These are phyloP conservation scores for Pristionchus japonicus DNA, from an alignment of 2,888 invertebrate species.

Conservation along the genomic window DNA sequence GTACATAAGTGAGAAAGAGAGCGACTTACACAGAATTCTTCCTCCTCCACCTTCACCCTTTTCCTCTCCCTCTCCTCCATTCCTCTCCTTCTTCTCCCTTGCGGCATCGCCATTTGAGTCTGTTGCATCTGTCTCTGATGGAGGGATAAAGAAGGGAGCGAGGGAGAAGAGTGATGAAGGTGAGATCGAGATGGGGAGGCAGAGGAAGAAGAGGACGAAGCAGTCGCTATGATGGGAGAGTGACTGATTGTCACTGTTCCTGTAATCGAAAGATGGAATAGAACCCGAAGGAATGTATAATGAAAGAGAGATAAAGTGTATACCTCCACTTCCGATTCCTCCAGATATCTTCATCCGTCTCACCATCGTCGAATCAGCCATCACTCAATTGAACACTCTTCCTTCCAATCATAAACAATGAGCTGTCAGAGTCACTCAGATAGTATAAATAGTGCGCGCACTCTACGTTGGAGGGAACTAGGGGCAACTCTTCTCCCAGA, in stretches of 20 bases:
- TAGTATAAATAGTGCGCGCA: not conserved
- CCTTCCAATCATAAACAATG: too few relatives aligned
- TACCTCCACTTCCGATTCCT: slow-evolving; percentile 27
- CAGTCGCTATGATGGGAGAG: not conserved
- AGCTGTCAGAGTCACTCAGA: not conserved
- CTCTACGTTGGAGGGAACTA: too few relatives aligned
- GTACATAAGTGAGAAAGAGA: not conserved
- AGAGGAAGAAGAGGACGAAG: not conserved
- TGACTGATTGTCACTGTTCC: not conserved
- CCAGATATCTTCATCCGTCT: slow-evolving; percentile 19
- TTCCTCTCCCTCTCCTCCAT: too few relatives aligned
- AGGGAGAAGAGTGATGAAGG: not conserved
- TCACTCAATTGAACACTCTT: not conserved
- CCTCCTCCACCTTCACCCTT: too few relatives aligned
- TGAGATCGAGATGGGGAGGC: not conserved
- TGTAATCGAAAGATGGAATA: not conserved
- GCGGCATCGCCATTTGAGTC: too few relatives aligned
- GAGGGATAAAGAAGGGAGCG: too few relatives aligned
- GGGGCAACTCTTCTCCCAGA: not conserved
- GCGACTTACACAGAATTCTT: slow-evolving; percentile 15
- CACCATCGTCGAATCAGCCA: not conserved
- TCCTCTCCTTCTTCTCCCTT: too few relatives aligned
- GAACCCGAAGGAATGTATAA: too few relatives aligned
- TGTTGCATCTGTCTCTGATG: too few relatives aligned
- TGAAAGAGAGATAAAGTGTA: too few relatives aligned